These are phyloP conservation scores for Cyphomyrus discorhynchus DNA, from an alignment of 2,113 vertebrate species.

Conservation along the genomic window DNA sequence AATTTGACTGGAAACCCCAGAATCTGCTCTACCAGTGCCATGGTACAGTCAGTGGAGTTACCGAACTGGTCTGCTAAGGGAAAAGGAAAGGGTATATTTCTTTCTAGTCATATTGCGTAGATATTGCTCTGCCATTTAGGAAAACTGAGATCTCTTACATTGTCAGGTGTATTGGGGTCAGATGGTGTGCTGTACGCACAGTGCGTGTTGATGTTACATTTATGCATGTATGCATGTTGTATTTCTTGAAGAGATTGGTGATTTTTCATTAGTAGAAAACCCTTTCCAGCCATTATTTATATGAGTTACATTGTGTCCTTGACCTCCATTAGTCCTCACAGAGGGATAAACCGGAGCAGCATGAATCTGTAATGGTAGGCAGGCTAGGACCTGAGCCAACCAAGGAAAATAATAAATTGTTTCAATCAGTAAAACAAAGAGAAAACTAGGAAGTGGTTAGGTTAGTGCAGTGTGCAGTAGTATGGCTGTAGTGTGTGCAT, in stretches of 20 bases:
- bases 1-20: not conserved
- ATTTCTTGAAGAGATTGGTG: not conserved
- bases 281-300: not conserved
- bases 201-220: not conserved
- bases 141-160: not conserved
- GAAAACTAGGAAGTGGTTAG: not conserved
- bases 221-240: not conserved
- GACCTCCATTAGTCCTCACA: conserved; percentile 10
- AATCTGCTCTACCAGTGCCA: not conserved
- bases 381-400: not conserved
- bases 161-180: not conserved
- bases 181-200: not conserved
- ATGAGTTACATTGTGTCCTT: not conserved
- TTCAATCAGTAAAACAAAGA: not conserved
- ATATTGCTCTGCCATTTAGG: not conserved
- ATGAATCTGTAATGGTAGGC: not conserved
- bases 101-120: not conserved
- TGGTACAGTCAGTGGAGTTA: not conserved
- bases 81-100: not conserved
- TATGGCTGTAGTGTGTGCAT: not conserved
- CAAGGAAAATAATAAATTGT: not conserved
- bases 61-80: conserved; percentile 2
- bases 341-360: not conserved
- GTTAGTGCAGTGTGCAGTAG: not conserved
- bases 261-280: conserved; percentile 3